These are phyloP conservation scores for Mythimna albipuncta DNA, from an alignment of 2,888 invertebrate genomes.

Conservation along the genomic window DNA sequence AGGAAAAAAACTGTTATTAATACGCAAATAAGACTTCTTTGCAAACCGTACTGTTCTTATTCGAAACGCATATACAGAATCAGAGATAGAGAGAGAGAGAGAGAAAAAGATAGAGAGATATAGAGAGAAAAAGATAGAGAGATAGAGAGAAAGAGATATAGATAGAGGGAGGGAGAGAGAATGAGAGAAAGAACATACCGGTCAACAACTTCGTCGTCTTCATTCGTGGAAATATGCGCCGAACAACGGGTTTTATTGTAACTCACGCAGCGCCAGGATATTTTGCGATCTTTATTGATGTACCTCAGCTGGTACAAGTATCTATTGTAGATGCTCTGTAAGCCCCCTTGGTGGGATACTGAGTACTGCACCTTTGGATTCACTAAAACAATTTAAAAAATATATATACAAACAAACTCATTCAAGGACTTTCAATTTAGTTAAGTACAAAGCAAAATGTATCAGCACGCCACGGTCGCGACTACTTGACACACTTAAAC, in stretches of 20 bases:
- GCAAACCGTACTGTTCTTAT: no score
- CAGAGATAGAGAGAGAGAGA: not conserved
- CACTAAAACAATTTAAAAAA: constrained; percentile 37
- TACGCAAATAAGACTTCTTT: no score
- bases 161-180: no score
- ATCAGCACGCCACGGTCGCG: no score
- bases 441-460: no score
- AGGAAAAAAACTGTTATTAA: no score
- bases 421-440: not conserved
- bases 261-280: constrained; percentile 84
- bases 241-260: constrained; percentile 77
- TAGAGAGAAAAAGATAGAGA: not conserved
- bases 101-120: not conserved
- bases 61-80: not conserved
- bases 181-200: constrained; percentile 69
- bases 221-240: constrained; percentile 77
- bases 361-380: constrained; percentile 76
- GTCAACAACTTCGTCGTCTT: constrained; percentile 76
- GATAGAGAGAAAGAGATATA: not conserved
- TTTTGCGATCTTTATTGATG: constrained; percentile 66
- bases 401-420: not conserved
- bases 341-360: constrained; percentile 80
- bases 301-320: constrained; percentile 82
- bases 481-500: no score
- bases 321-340: constrained; percentile 82